Conservation (phyloP, 2,888 invertebrate species). For the Amiota mariae region DNA sequence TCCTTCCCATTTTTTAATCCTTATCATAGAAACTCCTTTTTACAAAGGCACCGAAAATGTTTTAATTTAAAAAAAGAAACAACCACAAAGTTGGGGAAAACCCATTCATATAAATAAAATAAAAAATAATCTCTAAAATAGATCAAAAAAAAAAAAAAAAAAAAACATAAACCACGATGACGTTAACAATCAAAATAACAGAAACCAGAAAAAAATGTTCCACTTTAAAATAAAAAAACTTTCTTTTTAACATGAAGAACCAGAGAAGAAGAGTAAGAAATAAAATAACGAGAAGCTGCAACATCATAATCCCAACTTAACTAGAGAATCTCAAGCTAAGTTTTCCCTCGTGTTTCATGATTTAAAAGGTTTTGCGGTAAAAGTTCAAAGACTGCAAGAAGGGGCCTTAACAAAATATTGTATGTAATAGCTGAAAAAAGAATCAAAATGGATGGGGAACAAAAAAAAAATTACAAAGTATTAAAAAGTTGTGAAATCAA, state of each 20-base stretch:
- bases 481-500: conserved; percentile 23
- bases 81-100: neutral
- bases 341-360: conserved; percentile 10
- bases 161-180: neutral
- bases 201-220: neutral
- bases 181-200: neutral
- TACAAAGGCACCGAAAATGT: neutral
- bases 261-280: neutral
- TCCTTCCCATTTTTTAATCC: no score
- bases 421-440: conserved; percentile 2
- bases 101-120: neutral
- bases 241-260: neutral
- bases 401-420: neutral
- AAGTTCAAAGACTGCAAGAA: conserved; percentile 12
- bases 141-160: neutral
- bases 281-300: neutral
- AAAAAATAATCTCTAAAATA: no score
- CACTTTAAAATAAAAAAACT: neutral
- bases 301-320: neutral
- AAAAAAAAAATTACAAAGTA: conserved; percentile 20
- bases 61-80: neutral
- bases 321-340: neutral
- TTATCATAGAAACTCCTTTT: neutral
- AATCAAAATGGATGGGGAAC: conserved; percentile 36
- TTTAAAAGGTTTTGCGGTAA: conserved; percentile 19